A percentile compares a stretch with the other conserved stretches of the same genome.
Conservation (phyloP, 2,888 invertebrate species). For the Octodonta nipae region DNA sequence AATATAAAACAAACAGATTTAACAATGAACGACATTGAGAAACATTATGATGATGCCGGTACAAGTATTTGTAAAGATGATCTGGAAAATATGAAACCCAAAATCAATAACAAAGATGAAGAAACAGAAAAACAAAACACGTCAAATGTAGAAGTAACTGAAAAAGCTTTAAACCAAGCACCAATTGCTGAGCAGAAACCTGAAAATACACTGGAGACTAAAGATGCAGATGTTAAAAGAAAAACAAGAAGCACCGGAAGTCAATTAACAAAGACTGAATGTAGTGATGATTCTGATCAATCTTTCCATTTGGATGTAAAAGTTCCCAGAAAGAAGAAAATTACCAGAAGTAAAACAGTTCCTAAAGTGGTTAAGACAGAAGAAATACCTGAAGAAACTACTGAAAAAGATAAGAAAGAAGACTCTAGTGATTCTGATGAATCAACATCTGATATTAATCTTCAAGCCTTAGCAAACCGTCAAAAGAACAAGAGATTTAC, state of each 20-base stretch:
- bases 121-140: conserved; percentile 13
- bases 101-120: too few species aligned
- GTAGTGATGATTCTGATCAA: conserved; percentile 23
- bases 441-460: conserved; percentile 21
- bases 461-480: conserved; percentile 16
- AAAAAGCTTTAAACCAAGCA: too few species aligned
- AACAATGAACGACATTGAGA: too few species aligned
- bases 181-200: conserved; percentile 1
- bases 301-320: conserved; percentile 21
- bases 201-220: neutral
- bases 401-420: conserved; percentile 2
- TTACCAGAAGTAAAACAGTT: conserved; percentile 17
- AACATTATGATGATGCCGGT: too few species aligned
- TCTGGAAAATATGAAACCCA: too few species aligned
- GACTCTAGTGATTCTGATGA: conserved; percentile 18
- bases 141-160: too few species aligned
- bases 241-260: conserved; percentile 16
- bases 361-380: conserved; percentile 8
- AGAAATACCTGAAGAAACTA: conserved; percentile 7
- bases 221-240: conserved; percentile 11
- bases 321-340: conserved; percentile 21
- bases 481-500: conserved; percentile 20
- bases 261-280: conserved; percentile 11
- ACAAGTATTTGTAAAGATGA: too few species aligned
- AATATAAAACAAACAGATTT: too few species aligned